These are phyloP conservation scores for Melanotaenia parkinsoni DNA, from an alignment of 2,797 vertebrate genomes.

Conservation along the genomic window DNA sequence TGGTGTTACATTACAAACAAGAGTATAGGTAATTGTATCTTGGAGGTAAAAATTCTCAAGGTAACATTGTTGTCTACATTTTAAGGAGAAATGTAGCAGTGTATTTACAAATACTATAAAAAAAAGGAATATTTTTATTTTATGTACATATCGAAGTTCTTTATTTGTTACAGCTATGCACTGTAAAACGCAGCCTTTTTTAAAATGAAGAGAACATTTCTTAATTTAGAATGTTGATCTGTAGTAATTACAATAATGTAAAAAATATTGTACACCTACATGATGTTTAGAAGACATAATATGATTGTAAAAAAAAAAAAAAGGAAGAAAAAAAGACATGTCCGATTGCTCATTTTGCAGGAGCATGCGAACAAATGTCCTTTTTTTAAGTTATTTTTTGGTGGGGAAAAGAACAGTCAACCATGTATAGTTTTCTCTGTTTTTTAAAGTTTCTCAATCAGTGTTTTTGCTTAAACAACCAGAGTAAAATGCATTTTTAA, in stretches of 20 bases:
- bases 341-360: conserved; percentile 81
- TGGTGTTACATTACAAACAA: conserved; percentile 89
- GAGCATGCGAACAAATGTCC: conserved; percentile 80
- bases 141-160: conserved; percentile 96
- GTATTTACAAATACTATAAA: conserved; percentile 95
- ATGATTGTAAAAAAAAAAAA: conserved; percentile 90
- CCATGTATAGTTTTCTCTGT: conserved; percentile 82
- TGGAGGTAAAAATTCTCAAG: conserved; percentile 83
- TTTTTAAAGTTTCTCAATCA: conserved; percentile 80
- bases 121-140: conserved; percentile 98
- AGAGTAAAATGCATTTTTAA: conserved; percentile 88
- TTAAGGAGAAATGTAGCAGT: conserved; percentile 87
- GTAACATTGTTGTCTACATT: conserved; percentile 91
- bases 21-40: conserved; percentile 85
- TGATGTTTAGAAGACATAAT: conserved; percentile 93
- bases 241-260: conserved; percentile 91
- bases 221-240: conserved; percentile 98
- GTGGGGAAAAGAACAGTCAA: conserved; percentile 62
- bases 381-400: conserved; percentile 80
- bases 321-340: conserved; percentile 47
- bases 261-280: conserved; percentile 93
- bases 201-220: conserved; percentile 92
- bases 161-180: conserved; percentile 99
- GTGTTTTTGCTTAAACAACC: conserved; percentile 84
- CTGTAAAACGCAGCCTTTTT: conserved; percentile 99